These are phyloP conservation scores for Papilio gigon DNA, from an alignment of 2,888 invertebrate species.

Conservation along the genomic window DNA sequence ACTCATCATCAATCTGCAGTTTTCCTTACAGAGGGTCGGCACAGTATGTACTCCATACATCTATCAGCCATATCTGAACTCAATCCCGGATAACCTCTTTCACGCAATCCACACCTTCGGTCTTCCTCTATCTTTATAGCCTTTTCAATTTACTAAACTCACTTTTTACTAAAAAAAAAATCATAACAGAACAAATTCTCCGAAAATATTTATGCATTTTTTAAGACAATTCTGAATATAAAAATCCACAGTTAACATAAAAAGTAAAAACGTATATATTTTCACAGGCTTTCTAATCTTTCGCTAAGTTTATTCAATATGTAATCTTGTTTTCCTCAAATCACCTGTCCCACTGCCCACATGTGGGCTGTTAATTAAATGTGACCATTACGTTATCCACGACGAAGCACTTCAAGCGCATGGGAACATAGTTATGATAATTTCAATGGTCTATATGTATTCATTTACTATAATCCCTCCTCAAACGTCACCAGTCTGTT, in stretches of 20 bases:
- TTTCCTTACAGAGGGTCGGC: too few relatives aligned
- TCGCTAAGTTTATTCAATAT: conserved; percentile 2
- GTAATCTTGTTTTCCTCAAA: conserved; percentile 8
- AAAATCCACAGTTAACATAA: conserved; percentile 2
- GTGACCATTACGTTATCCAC: conserved; percentile 36
- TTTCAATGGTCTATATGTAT: conserved; percentile 36
- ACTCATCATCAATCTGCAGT: too few relatives aligned
- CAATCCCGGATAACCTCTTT: too few relatives aligned
- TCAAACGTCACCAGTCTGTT: conserved; percentile 61
- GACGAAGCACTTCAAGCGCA: conserved; percentile 33
- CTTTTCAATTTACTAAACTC: neutral
- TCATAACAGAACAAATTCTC: neutral
- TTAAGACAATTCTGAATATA: neutral
- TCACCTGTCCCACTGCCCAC: conserved; percentile 32
- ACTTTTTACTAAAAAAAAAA: neutral
- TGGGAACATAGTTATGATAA: conserved; percentile 41
- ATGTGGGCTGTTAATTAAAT: conserved; percentile 37
- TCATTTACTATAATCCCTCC: conserved; percentile 62
- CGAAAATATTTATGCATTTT: neutral
- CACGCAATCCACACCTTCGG: too few relatives aligned
- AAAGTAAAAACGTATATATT: neutral
- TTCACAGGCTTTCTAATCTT: conserved; percentile 8
- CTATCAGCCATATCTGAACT: too few relatives aligned
- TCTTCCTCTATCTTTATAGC: too few relatives aligned
- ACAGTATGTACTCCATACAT: too few relatives aligned